Percentiles rank a stretch among this genome's conserved stretches.
phyloP scores from a whole-genome alignment of 2,888 invertebrate genomes.

The Neoitamus cyanurus region DNA sequence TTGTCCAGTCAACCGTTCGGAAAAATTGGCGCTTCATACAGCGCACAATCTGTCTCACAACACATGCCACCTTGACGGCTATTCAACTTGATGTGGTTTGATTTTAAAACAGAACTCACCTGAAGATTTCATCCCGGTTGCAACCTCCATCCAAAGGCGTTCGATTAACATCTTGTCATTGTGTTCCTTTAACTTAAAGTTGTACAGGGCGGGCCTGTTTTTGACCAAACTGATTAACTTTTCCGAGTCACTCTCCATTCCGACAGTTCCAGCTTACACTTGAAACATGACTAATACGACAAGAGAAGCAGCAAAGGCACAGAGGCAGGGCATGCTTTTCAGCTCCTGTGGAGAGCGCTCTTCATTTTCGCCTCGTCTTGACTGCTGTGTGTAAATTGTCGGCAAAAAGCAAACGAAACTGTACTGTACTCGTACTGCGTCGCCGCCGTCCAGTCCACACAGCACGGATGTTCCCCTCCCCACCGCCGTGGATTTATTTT shows the following conservation, averaged over 20 bases:
- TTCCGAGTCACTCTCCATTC: background rate
- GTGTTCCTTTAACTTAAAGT: background rate
- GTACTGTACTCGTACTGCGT: background rate
- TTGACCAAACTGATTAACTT: background rate
- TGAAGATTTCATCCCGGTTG: background rate
- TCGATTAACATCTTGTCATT: background rate
- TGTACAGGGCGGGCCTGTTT: background rate
- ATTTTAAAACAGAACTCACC: background rate
- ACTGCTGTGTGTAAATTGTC: background rate
- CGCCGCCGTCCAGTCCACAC: background rate
- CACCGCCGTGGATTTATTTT: background rate
- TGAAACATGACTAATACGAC: background rate
- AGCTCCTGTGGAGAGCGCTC: background rate
- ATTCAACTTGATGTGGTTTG: too few species aligned
- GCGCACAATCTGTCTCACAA: too few species aligned
- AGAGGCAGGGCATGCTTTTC: background rate
- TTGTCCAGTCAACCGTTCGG: background rate
- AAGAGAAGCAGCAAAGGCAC: background rate
- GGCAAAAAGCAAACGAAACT: background rate
- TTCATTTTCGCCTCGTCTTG: background rate
- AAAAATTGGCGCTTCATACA: too few species aligned
- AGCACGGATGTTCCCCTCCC: background rate
- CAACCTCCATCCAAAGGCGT: background rate
- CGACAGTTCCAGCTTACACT: background rate
- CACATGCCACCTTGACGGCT: background rate